phyloP scores from a whole-genome alignment of 2,888 invertebrate species.

The Schizaphis graminum region DNA sequence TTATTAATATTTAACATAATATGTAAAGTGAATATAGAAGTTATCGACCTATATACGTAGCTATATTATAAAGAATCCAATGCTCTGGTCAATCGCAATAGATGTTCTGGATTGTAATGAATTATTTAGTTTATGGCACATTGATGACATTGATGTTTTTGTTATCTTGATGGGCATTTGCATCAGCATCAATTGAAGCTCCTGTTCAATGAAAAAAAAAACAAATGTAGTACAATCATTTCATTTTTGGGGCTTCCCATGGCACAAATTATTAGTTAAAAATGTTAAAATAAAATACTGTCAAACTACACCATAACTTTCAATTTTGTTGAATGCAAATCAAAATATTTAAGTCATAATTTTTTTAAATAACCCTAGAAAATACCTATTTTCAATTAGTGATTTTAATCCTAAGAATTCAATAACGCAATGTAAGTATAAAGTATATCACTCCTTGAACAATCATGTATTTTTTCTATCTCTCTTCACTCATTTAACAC shows the following conservation, averaged over 20 bases:
- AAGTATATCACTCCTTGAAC: too few species aligned
- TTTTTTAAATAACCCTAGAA: neutral
- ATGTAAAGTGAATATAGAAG: conserved; percentile 18
- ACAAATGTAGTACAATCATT: neutral
- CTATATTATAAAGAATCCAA: neutral
- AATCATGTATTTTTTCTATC: too few species aligned
- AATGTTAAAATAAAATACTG: neutral
- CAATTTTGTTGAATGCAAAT: neutral
- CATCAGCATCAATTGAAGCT: conserved; percentile 55
- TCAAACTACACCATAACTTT: neutral
- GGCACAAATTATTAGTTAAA: neutral
- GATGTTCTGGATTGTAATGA: neutral
- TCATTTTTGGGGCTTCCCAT: neutral
- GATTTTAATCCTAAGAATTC: too few species aligned
- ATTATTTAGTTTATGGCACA: conserved; percentile 5
- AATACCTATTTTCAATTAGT: neutral
- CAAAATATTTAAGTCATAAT: neutral
- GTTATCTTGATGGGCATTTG: conserved; percentile 55
- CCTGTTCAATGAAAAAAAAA: conserved; percentile 10
- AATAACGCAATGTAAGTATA: too few species aligned
- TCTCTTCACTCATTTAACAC: too few species aligned
- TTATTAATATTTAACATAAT: neutral
- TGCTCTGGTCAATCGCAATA: neutral
- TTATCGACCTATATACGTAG: neutral
- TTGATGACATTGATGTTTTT: conserved; percentile 59